Percentiles rank a stretch among this genome's conserved stretches.
Conservation (phyloP, 2,888 invertebrate species). For the Dyspetes luteomarginatus region DNA sequence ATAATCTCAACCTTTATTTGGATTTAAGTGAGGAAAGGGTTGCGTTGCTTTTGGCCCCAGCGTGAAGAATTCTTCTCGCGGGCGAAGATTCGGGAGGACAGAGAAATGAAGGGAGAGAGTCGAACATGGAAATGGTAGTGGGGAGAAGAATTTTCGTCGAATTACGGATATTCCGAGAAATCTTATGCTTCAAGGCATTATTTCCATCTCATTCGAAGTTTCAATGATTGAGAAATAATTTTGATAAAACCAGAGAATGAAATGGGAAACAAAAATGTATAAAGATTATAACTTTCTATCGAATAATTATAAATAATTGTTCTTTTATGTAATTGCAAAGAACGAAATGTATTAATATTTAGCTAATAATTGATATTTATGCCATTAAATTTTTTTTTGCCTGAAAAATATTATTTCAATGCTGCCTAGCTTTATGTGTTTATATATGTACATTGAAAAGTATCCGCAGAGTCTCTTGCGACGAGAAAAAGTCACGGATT, state of each 20-base stretch:
- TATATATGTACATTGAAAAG: neutral
- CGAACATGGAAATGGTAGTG: no score
- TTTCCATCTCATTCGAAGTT: neutral
- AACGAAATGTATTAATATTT: no score
- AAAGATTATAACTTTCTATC: no score
- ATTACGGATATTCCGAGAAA: conserved; percentile 34
- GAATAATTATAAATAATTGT: neutral
- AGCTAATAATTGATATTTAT: no score
- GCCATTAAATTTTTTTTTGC: neutral
- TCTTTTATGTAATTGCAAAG: no score
- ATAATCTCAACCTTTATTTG: conserved; percentile 81
- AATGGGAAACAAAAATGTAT: no score
- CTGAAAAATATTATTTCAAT: neutral
- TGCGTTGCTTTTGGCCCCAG: conserved; percentile 65
- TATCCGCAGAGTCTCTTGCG: conserved; percentile 49
- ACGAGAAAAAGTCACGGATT: conserved; percentile 70
- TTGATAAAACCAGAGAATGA: no score
- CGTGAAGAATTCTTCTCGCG: conserved; percentile 22
- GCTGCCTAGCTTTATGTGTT: neutral
- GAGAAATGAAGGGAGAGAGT: no score
- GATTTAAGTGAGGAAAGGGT: conserved; percentile 81
- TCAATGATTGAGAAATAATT: neutral
- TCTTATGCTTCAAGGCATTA: neutral
- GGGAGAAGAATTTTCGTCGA: conserved; percentile 37
- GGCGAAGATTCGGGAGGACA: conserved; percentile 45